phyloP scores from a whole-genome alignment of 2,888 invertebrate species.

The Dynastes hyllus region DNA sequence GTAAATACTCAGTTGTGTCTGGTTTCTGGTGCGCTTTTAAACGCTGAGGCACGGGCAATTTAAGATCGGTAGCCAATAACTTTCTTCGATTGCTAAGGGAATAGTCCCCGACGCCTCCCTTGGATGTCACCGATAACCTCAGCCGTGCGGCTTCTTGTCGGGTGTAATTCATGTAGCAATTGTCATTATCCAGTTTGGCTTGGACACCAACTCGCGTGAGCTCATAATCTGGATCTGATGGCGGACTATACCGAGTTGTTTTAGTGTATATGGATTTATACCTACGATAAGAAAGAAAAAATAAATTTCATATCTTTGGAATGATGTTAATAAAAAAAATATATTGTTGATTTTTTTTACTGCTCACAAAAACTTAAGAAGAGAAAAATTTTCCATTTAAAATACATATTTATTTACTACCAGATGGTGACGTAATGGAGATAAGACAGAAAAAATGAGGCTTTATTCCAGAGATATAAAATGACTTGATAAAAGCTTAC shows the following conservation, averaged over 20 bases:
- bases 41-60: neutral
- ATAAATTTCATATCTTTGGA: neutral
- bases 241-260: slow-evolving; percentile 59
- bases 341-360: too few relatives aligned
- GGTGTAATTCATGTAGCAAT: slow-evolving; percentile 58
- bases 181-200: slow-evolving; percentile 54
- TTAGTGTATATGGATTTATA: slow-evolving; percentile 66
- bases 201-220: slow-evolving; percentile 56
- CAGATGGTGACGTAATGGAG: too few relatives aligned
- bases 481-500: too few relatives aligned
- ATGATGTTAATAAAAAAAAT: too few relatives aligned
- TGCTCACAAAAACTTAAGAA: too few relatives aligned
- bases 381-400: too few relatives aligned
- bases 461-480: too few relatives aligned
- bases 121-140: neutral
- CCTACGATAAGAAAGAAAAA: slow-evolving; percentile 53
- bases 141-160: slow-evolving; percentile 38
- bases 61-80: neutral
- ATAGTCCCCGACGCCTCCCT: slow-evolving; percentile 25
- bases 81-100: neutral
- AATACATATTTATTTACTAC: too few relatives aligned
- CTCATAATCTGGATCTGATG: slow-evolving; percentile 58
- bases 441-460: too few relatives aligned
- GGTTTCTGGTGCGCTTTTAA: neutral
- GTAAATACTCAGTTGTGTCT: slow-evolving; percentile 18